Base-by-base conservation (phyloP, 2,888 invertebrate genomes). In the Drosophila hawaiiensis region DNA sequence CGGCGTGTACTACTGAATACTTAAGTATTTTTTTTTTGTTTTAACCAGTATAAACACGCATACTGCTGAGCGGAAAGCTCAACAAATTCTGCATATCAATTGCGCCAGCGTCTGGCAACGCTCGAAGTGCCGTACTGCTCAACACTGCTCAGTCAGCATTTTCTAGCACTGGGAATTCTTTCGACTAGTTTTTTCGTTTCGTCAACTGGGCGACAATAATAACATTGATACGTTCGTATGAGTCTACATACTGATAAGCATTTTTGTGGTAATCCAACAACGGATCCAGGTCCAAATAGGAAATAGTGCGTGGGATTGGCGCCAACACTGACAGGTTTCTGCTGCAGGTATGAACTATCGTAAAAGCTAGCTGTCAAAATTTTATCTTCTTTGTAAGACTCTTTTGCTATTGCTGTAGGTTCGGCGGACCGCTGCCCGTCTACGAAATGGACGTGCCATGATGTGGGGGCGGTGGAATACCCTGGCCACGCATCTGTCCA, bases 291-390 rank as follows among this genome's bases (percentile, higher is more conserved):
- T 0, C 80, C 82, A 9, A 84, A 73, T 6, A 89, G 61, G n/a
- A 84, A 88, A 47, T 83, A 91, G 53, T 86, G 85, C 0, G 67
- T 60, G 0, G 81, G 68, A 62, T 84, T 68, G 52, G 82, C 68
- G 78, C 91, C 80, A 70, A 92, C 77, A 0, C 12, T 4, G 62
- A n/a, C 14, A 29, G 52, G n/a, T 33, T 31, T n/a, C 53, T 53
- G 25, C 25, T 28, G 25, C 25, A n/a, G n/a, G n/a, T n/a, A n/a
- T n/a, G n/a, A n/a, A 28, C 98, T 82, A 98, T 97, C 74, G 97
- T 96, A 90, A 97, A 97, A 37, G 98, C 97, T 70, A 98, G 95
- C 91, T 98, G 97, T 0, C 97, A 97, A 37, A 97, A 95, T 60
- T 97, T 97, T 87, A 97, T 25, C 0, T 25, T 95, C 89, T 95